These are phyloP conservation scores for Diplazon laetatorius DNA, from an alignment of 2,888 invertebrate genomes.

Conservation along the genomic window DNA sequence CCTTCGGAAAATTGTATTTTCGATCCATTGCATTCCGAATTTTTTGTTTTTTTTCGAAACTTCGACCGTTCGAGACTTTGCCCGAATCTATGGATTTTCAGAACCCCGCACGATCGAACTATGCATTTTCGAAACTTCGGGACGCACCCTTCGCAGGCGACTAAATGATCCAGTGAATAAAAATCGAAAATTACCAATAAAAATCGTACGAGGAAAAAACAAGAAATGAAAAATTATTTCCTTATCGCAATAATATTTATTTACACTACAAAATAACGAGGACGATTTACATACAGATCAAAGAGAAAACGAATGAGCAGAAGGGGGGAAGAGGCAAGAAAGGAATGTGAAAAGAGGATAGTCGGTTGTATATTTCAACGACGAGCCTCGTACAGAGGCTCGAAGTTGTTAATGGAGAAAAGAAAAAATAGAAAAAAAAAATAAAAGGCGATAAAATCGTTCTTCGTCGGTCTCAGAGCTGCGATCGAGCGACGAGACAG, in stretches of 20 bases:
- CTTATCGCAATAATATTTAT: constrained; percentile 80
- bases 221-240: constrained; percentile 2
- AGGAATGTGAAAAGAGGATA: constrained; percentile 22
- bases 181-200: constrained; percentile 2
- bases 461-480: constrained; percentile 52
- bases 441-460: constrained; percentile 41
- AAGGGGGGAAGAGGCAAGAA: not conserved
- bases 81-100: no score
- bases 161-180: not conserved
- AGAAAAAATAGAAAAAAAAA: no score
- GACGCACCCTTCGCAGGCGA: not conserved
- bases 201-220: no score
- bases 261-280: constrained; percentile 81
- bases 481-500: constrained; percentile 39
- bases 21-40: no score
- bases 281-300: constrained; percentile 72
- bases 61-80: no score
- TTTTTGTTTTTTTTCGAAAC: no score
- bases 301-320: constrained; percentile 33
- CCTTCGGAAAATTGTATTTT: no score
- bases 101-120: no score
- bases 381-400: not conserved
- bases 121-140: no score
- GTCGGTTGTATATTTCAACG: constrained; percentile 38
- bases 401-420: constrained; percentile 10